Percentiles rank a stretch among this genome's conserved stretches.
Evolutionary conservation across 2,113 vertebrate genomes (phyloP).

Genomic region (Calyptomena viridis): DNA sequence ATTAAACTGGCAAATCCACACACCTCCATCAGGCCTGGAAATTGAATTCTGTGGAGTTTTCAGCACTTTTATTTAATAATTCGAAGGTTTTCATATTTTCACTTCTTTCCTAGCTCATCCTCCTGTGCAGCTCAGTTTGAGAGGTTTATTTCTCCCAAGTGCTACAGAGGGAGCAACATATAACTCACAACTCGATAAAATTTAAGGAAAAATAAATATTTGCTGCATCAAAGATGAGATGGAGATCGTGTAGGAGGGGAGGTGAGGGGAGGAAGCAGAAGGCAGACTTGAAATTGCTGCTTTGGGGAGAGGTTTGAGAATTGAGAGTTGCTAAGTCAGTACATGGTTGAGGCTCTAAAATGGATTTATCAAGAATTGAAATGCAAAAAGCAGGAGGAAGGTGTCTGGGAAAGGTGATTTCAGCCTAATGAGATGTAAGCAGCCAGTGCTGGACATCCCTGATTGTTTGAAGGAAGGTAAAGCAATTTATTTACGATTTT

Average conservation of each 20-base stretch:
- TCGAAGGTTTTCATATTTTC: not conserved
- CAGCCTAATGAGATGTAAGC: not conserved
- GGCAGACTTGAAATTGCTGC: not conserved
- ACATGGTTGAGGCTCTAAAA: not conserved
- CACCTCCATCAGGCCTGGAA: not conserved
- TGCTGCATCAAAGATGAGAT: not conserved
- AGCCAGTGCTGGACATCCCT: not conserved
- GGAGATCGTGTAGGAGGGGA: not conserved
- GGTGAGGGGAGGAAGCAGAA: not conserved
- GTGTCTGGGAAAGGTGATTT: not conserved
- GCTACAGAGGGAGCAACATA: not conserved
- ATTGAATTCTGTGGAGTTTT: not conserved
- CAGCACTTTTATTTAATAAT: conserved; percentile 2
- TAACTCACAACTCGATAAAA: not conserved
- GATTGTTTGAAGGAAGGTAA: not conserved
- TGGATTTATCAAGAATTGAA: not conserved
- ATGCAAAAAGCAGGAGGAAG: not conserved
- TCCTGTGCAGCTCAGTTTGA: not conserved
- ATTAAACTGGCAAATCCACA: not conserved
- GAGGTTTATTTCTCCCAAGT: conserved; percentile 27
- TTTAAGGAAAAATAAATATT: conserved; percentile 5
- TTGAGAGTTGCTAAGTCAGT: not conserved
- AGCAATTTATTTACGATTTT: not conserved
- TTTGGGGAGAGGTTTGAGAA: conserved; percentile 10
- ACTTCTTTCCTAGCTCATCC: not conserved